These are phyloP conservation scores for Pterobdella sp. DNA, from an alignment of 2,888 invertebrate genomes.

Conservation along the genomic window DNA sequence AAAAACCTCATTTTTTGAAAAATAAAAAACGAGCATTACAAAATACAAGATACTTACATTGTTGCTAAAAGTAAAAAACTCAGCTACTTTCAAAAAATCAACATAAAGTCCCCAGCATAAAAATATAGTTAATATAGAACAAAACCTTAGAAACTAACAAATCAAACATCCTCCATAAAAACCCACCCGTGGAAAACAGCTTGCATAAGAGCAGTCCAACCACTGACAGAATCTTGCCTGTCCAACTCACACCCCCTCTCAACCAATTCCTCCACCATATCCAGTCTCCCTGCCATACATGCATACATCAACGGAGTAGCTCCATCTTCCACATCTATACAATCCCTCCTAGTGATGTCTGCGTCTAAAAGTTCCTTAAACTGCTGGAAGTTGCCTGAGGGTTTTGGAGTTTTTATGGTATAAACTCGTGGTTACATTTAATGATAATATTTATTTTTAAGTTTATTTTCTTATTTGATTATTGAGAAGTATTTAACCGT, in stretches of 20 bases:
- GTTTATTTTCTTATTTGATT: too few species aligned
- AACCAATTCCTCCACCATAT: slow-evolving; percentile 47
- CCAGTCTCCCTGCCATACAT: slow-evolving; percentile 49
- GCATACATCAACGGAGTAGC: slow-evolving; percentile 53
- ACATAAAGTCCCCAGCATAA: too few species aligned
- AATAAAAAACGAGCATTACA: too few species aligned
- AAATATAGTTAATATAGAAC: too few species aligned
- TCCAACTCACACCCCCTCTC: slow-evolving; percentile 50
- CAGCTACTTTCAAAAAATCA: too few species aligned
- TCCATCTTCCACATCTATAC: slow-evolving; percentile 48
- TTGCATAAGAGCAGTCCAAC: slow-evolving; percentile 54
- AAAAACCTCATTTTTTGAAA: too few species aligned
- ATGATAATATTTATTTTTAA: too few species aligned
- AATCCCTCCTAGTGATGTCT: slow-evolving; percentile 46
- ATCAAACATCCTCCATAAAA: background rate
- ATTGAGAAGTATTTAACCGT: too few species aligned
- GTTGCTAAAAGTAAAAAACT: too few species aligned
- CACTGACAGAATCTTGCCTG: slow-evolving; percentile 50
- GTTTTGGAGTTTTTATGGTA: background rate
- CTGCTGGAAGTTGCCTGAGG: slow-evolving; percentile 45
- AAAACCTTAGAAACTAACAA: too few species aligned
- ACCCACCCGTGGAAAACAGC: slow-evolving; percentile 51
- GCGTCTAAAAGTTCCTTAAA: slow-evolving; percentile 46
- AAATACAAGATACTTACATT: too few species aligned
- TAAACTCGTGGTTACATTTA: background rate